Evolutionary conservation across 2,888 invertebrate genomes (phyloP).

Genomic region (Platynereis dumerilii): DNA sequence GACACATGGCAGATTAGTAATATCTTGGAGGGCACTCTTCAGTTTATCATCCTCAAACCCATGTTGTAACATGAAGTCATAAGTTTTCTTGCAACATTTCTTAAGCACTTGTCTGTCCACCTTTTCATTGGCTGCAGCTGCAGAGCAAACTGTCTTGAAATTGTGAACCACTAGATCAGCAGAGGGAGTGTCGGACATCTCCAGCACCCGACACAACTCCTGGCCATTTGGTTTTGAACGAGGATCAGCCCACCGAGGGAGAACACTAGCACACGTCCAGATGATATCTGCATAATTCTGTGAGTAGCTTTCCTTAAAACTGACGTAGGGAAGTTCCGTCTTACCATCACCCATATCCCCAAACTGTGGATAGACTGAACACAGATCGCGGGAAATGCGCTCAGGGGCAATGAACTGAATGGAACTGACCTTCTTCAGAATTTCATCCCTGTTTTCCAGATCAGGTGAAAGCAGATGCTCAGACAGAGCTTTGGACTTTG

Average conservation of each 20-base stretch:
- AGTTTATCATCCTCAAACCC: conserved; percentile 17
- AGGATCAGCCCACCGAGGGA: conserved; percentile 38
- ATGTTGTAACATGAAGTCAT: conserved; percentile 26
- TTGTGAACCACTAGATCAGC: conserved; percentile 25
- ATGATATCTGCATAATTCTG: conserved; percentile 23
- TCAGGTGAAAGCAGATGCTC: conserved; percentile 31
- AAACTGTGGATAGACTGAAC: conserved; percentile 24
- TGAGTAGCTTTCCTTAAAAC: conserved; percentile 30
- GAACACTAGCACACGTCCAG: conserved; percentile 34
- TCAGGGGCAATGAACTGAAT: conserved; percentile 31
- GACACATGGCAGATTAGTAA: conserved; percentile 20
- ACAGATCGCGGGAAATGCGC: conserved; percentile 16
- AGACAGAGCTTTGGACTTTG: conserved; percentile 31
- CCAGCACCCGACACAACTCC: conserved; percentile 20
- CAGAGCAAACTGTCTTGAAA: conserved; percentile 22
- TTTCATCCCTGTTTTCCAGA: conserved; percentile 18
- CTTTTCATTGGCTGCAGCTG: background rate
- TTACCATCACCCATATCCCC: conserved; percentile 29
- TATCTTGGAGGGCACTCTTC: conserved; percentile 16
- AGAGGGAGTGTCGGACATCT: conserved; percentile 25
- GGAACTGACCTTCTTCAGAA: conserved; percentile 26
- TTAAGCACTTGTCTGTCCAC: conserved; percentile 1
- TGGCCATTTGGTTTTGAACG: conserved; percentile 12
- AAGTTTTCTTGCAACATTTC: conserved; percentile 28
- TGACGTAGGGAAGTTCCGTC: conserved; percentile 19